phyloP scores from a whole-genome alignment of 2,888 invertebrate genomes.

The Quadroppia sp. region DNA sequence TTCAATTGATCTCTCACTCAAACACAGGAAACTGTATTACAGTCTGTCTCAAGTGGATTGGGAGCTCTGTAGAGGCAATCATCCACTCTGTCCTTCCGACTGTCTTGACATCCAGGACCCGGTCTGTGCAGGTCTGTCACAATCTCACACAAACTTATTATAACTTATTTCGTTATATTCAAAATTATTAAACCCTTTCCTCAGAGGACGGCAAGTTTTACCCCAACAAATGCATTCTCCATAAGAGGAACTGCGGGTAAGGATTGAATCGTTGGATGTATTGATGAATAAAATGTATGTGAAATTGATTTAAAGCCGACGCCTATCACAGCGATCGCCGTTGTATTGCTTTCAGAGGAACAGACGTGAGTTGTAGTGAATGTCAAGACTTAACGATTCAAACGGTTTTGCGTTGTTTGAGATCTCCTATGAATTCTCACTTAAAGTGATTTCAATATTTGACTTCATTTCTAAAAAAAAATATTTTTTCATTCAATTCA shows the following conservation, averaged over 20 bases:
- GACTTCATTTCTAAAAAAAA: too few species aligned
- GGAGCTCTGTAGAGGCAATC: slow-evolving; percentile 45
- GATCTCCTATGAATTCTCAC: too few species aligned
- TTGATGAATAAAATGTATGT: neutral
- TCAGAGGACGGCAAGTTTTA: slow-evolving; percentile 45
- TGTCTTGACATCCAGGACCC: slow-evolving; percentile 48
- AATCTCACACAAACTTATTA: neutral
- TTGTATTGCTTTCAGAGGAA: slow-evolving; percentile 37
- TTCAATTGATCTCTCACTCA: neutral
- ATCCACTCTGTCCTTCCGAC: slow-evolving; percentile 45
- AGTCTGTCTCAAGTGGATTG: slow-evolving; percentile 42
- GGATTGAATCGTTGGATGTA: neutral
- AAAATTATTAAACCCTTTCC: neutral
- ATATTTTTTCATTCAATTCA: too few species aligned
- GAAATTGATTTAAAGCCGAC: slow-evolving; percentile 22
- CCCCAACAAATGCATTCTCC: slow-evolving; percentile 47
- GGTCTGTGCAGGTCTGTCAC: slow-evolving; percentile 44
- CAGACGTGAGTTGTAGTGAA: slow-evolving; percentile 26
- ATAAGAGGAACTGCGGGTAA: slow-evolving; percentile 43
- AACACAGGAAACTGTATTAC: slow-evolving; percentile 31
- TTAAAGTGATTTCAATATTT: too few species aligned
- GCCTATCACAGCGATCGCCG: slow-evolving; percentile 24
- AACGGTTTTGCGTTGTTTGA: neutral
- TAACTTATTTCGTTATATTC: neutral
- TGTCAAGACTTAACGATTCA: neutral